Evolutionary conservation across 2,888 invertebrate species (phyloP), one percentile per base, ranked within the genome.

Genomic region (Dorcus parallelipipedus): DNA sequence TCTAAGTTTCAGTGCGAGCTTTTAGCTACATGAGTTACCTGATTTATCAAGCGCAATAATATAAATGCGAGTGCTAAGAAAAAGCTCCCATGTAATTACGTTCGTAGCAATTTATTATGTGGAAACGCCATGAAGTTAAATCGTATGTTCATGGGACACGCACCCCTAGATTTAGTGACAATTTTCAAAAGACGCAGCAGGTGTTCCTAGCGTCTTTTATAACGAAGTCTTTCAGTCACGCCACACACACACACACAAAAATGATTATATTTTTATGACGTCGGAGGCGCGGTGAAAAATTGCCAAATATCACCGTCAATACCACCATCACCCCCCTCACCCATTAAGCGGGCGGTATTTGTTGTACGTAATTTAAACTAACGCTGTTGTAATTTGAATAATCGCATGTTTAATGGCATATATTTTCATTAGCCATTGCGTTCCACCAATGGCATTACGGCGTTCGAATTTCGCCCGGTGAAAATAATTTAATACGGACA

Each of bases 341-440:
- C 26, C 26, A 33, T 33, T 33, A 33, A 33, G 26, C 26, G 26
- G 26, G 26, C 26, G 26, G 26, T 33, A 33, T 33, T 33, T 33
- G 26, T 33, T 33, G 7, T 33, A 33, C 53, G 49, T 61, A 61
- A 59, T 63, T 60, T 58, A 58, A 58, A 60, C 50, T 61, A 63
- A 56, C 55, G 52, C 58, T 43, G 48, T 43, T 47, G 57, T 60
- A 61, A 61, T 64, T 61, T 64, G 64, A 61, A 59, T 64, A 61
- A 64, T 64, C 56, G 64, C 49, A 49, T 49, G 59, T 59, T 63
- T 61, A 63, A 64, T 53, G 42, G 61, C 54, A 54, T 59, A 56
- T 61, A 62, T 58, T 60, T 61, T 64, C 61, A 64, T 64, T 64
- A 59, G 53, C 54, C 50, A 52, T 54, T 58, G 52, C 58, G 60